Conservation (phyloP, 2,888 invertebrate genomes). For the Aricia artaxerxes region DNA sequence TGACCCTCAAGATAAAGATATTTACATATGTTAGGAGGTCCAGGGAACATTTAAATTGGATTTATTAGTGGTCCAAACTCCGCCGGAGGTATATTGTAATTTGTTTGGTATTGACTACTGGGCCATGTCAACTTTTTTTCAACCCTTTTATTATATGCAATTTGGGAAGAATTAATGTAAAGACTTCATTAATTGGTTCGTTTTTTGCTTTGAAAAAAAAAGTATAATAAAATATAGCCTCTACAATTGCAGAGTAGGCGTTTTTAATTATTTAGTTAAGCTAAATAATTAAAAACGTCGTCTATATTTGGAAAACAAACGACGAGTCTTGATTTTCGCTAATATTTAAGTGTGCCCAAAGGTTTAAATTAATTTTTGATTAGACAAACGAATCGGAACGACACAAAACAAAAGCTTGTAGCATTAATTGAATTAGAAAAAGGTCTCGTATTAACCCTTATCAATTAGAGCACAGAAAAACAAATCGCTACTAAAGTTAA, state of each 20-base stretch:
- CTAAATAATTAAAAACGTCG: neutral
- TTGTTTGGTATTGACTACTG: slow-evolving; percentile 21
- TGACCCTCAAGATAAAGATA: slow-evolving; percentile 79
- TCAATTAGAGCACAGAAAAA: slow-evolving; percentile 68
- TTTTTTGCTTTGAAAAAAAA: neutral
- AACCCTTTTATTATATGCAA: neutral
- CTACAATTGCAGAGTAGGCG: neutral
- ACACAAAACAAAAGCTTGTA: slow-evolving; percentile 2
- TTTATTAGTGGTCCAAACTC: slow-evolving; percentile 73
- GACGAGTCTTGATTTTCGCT: neutral
- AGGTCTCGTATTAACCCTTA: slow-evolving; percentile 59
- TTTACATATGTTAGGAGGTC: slow-evolving; percentile 79
- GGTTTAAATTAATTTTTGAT: neutral
- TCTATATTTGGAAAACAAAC: neutral
- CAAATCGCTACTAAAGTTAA: slow-evolving; percentile 61
- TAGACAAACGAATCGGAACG: neutral
- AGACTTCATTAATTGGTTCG: neutral
- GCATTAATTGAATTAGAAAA: slow-evolving; percentile 41
- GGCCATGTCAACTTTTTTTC: slow-evolving; percentile 4
- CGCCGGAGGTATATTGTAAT: slow-evolving; percentile 58
- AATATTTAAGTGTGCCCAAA: neutral
- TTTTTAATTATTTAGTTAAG: neutral
- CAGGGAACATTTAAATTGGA: slow-evolving; percentile 76
- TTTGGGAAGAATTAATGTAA: neutral
- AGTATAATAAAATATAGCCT: neutral